Conservation (phyloP, 2,888 invertebrate genomes). For the Chironomus tentans region DNA sequence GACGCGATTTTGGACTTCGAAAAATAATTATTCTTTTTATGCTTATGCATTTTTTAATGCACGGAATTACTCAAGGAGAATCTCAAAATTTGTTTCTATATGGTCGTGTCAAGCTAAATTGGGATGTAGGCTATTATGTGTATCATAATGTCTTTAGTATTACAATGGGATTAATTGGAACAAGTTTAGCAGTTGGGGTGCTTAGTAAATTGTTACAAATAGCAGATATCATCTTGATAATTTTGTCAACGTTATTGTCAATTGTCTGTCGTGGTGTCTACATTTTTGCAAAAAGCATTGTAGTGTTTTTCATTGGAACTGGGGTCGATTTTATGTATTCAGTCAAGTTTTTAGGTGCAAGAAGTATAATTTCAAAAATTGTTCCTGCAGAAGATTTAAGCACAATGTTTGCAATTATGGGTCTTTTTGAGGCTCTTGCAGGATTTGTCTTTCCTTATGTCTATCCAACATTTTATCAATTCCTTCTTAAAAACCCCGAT, state of each 20-base stretch:
- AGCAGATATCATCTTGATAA: conserved; percentile 37
- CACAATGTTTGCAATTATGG: conserved; percentile 36
- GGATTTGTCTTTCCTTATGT: conserved; percentile 37
- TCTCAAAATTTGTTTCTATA: conserved; percentile 28
- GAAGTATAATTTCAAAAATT: conserved; percentile 39
- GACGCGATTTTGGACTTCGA: conserved; percentile 35
- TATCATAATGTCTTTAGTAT: conserved; percentile 37
- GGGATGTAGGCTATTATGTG: conserved; percentile 30
- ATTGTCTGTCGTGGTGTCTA: conserved; percentile 36
- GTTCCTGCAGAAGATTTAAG: conserved; percentile 39
- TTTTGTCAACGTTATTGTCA: conserved; percentile 37
- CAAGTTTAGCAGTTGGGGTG: conserved; percentile 39
- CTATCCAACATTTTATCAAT: not conserved
- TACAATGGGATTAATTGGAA: conserved; percentile 36
- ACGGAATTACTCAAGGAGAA: conserved; percentile 13
- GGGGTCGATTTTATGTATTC: conserved; percentile 39
- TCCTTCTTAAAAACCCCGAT: not conserved
- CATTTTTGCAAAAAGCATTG: conserved; percentile 36
- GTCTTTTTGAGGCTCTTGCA: conserved; percentile 39
- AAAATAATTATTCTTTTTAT: conserved; percentile 39
- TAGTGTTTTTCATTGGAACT: conserved; percentile 37
- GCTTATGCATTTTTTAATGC: conserved; percentile 32
- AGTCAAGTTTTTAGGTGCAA: conserved; percentile 38
- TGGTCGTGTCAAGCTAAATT: conserved; percentile 31
- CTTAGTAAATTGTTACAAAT: conserved; percentile 39